A percentile compares a stretch with the other conserved stretches of the same genome.
Conservation (phyloP, 2,797 vertebrate species). For the Peromyscus eremicus region DNA sequence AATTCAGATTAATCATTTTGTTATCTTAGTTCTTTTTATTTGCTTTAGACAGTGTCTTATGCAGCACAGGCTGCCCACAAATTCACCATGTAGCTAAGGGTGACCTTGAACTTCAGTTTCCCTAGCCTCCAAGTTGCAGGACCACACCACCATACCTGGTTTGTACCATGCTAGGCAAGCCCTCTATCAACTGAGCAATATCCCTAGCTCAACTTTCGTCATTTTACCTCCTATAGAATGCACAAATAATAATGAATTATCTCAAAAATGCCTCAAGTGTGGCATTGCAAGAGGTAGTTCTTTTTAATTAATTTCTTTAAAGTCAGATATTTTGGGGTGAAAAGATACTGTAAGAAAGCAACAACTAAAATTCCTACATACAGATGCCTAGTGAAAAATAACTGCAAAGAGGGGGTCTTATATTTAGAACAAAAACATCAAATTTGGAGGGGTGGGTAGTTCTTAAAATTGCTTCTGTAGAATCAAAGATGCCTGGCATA, state of each 20-base stretch:
- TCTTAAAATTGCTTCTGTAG: constrained; percentile 36
- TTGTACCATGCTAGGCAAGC: too few species aligned
- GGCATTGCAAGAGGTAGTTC: constrained; percentile 73
- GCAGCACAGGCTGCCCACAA: neutral
- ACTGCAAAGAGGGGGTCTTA: constrained; percentile 75
- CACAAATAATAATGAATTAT: constrained; percentile 71
- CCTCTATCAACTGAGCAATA: neutral
- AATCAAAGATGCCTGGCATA: constrained; percentile 47
- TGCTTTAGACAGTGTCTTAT: neutral
- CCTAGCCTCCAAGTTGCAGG: neutral
- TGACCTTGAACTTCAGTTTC: neutral
- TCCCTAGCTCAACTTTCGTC: constrained; percentile 58
- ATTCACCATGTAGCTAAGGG: neutral
- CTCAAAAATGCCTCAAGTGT: constrained; percentile 73
- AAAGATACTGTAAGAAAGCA: constrained; percentile 71
- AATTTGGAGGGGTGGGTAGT: neutral
- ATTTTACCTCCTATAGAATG: constrained; percentile 68
- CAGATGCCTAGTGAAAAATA: constrained; percentile 80
- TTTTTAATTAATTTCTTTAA: constrained; percentile 81
- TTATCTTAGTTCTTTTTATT: neutral
- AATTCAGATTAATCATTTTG: constrained; percentile 62
- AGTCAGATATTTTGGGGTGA: constrained; percentile 80
- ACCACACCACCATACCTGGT: too few species aligned
- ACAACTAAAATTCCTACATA: constrained; percentile 82
- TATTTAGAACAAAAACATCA: constrained; percentile 55